Base-by-base conservation (phyloP, 1,140 invertebrate species). In the Nasonia longicornis region DNA sequence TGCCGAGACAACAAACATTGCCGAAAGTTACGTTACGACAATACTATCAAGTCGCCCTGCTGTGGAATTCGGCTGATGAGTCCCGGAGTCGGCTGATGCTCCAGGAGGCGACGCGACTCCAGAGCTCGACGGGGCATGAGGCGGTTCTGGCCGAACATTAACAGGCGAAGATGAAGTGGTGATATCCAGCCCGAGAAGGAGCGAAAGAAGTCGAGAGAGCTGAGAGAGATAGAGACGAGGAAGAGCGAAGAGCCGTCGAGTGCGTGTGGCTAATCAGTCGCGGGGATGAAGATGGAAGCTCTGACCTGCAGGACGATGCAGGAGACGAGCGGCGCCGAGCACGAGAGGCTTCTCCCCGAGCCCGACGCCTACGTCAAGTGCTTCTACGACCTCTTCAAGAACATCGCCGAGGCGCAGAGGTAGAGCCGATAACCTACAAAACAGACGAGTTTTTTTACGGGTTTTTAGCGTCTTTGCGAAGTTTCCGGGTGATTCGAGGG, bases 351-450 rank as follows among this genome's bases (percentile, higher is more conserved):
- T 89, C 87, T 93, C 84, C 92, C 92, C 14, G 93, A 93, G 83
- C 91, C 92, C 52, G 91, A 93, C 64, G 90, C 91, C 86, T 92
- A 93, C 78, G 90, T 89, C 79, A 91, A 91, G 88, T 91, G 89
- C 85, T 93, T 93, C 85, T 92, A 93, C 84, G 92, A 93, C 82
- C 88, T 93, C 64, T 93, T 93, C 84, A 92, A 92, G 87, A 90
- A 90, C 81, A 86, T 91, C 84, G 90, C 92, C 79, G 92, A 93
- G 82, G 90, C 90, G 80, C 91, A 93, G 86, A 93, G 92, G 93
- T 93, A 91, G 7, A 85, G 87, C 79, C 82, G 83, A 81, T 81
- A 81, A 81, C 79, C 88, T 90, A 58, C 2, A 58, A 58, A 58
- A 79, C 84, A 26, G 48, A 52, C 16, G 14, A 52, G 48, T 16